Conservation (phyloP, 2,797 vertebrate genomes). For the Mionectes olivaceus region DNA sequence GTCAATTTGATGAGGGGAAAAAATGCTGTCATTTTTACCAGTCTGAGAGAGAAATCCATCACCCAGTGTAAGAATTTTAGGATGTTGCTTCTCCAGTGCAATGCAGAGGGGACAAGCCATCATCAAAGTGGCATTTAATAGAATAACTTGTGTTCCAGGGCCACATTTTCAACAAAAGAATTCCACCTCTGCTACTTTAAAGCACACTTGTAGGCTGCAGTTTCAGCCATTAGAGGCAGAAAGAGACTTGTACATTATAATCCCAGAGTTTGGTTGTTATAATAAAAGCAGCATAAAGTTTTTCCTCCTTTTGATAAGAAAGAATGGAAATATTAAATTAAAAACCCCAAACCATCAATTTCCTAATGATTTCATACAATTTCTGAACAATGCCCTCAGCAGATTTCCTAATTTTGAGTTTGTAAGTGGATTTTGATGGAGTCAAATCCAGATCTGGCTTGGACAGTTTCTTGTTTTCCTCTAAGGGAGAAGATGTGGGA, state of each 20-base stretch:
- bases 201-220: neutral
- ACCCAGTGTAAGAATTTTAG: neutral
- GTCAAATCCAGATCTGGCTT: neutral
- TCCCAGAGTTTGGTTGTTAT: neutral
- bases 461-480: neutral
- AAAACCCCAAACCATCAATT: neutral
- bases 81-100: neutral
- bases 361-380: neutral
- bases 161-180: neutral
- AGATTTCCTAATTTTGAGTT: neutral
- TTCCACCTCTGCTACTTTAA: neutral
- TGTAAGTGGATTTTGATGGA: neutral
- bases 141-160: neutral
- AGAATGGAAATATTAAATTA: neutral
- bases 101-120: neutral
- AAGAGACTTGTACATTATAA: neutral
- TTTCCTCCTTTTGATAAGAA: neutral
- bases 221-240: neutral
- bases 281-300: neutral
- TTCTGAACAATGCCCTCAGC: neutral
- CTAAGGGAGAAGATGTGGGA: neutral
- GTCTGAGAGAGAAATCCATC: neutral
- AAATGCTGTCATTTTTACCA: neutral
- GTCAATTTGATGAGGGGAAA: constrained; percentile 1
- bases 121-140: neutral